Conservation (phyloP, 2,113 vertebrate genomes). For the Danio rerio region GRCz12tu NC_133191.1:373001-373500, state of each 20-base stretch:
- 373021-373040: constrained; percentile 13
- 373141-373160: constrained; percentile 35
- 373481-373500: background rate
- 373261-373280: constrained; percentile 74
- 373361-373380: too few relatives aligned
- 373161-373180: constrained; percentile 35
- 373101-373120: constrained; percentile 16
- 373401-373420: background rate
- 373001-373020: constrained; percentile 21
- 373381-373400: too few relatives aligned
- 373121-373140: constrained; percentile 8
- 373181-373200: constrained; percentile 65
- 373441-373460: background rate
- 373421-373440: background rate
- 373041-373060: constrained; percentile 41
- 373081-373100: constrained; percentile 24
- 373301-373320: constrained; percentile 33
- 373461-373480: background rate
- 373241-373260: constrained; percentile 63
- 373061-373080: constrained; percentile 26
- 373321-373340: background rate
- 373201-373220: constrained; percentile 77
- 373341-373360: too few relatives aligned
- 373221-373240: constrained; percentile 68
- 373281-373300: constrained; percentile 64